These are phyloP conservation scores for Forbesichthys papilliferus DNA, from an alignment of 2,113 vertebrate species.

Conservation along the genomic window DNA sequence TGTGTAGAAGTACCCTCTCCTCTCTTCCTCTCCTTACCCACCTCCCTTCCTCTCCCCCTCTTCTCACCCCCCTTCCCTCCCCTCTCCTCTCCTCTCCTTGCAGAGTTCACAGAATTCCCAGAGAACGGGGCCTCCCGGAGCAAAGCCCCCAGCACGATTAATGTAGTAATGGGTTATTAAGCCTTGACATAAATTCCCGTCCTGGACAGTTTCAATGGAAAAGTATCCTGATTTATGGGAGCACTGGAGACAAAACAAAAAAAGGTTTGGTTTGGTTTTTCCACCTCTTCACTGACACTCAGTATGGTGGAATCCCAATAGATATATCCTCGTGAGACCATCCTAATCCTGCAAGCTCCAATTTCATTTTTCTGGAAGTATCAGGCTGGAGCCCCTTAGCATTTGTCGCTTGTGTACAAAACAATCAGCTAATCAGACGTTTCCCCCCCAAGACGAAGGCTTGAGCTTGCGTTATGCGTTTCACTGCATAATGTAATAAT, in stretches of 20 bases:
- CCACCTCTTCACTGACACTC: slow-evolving; percentile 85
- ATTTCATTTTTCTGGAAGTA: no score
- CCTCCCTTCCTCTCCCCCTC: not conserved
- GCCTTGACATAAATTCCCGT: slow-evolving; percentile 88
- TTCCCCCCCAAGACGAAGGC: no score
- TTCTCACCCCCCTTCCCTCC: not conserved
- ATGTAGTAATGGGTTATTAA: slow-evolving; percentile 87
- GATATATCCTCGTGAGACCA: not conserved
- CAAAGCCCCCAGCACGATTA: slow-evolving; percentile 84
- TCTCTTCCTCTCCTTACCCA: no score
- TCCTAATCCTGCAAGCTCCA: no score
- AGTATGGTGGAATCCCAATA: slow-evolving; percentile 78
- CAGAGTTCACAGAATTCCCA: slow-evolving; percentile 50
- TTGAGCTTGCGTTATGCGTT: no score
- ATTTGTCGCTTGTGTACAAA: no score
- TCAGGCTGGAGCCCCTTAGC: no score
- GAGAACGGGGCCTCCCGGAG: slow-evolving; percentile 75
- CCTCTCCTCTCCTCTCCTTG: not conserved
- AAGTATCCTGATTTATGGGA: slow-evolving; percentile 86
- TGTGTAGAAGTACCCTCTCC: no score
- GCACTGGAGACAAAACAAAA: slow-evolving; percentile 80
- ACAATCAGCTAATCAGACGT: no score
- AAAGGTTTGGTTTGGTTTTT: slow-evolving; percentile 82
- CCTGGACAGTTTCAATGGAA: slow-evolving; percentile 89
- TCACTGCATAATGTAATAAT: no score